Evolutionary conservation across 2,888 invertebrate species (phyloP).

Genomic region (Rhogogaster chlorosoma): DNA sequence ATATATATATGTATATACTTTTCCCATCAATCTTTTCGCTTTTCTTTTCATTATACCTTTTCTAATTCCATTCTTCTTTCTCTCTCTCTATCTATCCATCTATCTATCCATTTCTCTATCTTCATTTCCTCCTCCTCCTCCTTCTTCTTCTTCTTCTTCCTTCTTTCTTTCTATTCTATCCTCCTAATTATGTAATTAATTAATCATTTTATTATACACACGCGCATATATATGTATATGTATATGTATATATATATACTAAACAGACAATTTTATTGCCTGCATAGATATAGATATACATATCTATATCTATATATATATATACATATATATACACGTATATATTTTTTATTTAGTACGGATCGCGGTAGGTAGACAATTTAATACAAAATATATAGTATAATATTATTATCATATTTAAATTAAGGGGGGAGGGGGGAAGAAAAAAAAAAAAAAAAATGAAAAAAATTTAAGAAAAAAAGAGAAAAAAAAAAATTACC

Average conservation of each 20-base stretch:
- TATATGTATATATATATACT: background rate
- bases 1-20: no score
- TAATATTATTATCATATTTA: background rate
- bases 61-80: background rate
- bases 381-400: background rate
- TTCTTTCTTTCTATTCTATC: background rate
- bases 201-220: background rate
- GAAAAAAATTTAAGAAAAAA: no score
- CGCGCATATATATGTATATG: background rate
- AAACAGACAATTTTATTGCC: constrained; percentile 5
- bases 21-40: background rate
- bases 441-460: background rate
- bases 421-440: no score
- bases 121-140: background rate
- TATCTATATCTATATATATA: background rate
- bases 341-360: constrained; percentile 9
- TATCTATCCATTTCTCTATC: background rate
- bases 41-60: background rate
- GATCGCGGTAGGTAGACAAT: constrained; percentile 11
- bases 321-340: background rate
- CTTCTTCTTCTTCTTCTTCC: background rate
- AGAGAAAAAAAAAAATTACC: no score
- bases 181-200: background rate
- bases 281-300: background rate
- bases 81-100: background rate